Evolutionary conservation across 92 coral and sea anemone species (phyloP).

Genomic region (Porites divaricata): DNA sequence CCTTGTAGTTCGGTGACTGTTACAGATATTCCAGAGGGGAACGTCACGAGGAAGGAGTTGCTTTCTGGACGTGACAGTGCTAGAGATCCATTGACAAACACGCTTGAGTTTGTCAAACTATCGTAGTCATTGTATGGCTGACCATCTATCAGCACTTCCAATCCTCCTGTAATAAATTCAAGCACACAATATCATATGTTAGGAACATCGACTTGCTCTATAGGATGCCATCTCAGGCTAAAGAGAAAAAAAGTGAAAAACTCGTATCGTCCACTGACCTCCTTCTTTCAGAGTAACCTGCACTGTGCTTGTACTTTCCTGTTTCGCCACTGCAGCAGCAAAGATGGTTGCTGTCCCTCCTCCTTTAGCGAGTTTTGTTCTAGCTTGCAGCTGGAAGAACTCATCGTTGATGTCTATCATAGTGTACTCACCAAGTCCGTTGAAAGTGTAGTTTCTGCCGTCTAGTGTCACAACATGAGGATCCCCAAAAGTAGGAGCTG

Average conservation of each 20-base stretch:
- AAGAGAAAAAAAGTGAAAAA: too few species aligned
- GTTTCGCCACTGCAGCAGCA: slow-evolving; percentile 63
- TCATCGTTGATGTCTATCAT: slow-evolving; percentile 54
- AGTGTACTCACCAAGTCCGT: slow-evolving; percentile 69
- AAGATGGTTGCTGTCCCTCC: slow-evolving; percentile 73
- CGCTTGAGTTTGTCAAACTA: slow-evolving; percentile 40
- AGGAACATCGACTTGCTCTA: too few species aligned
- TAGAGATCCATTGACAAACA: slow-evolving; percentile 41
- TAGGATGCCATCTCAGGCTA: too few species aligned
- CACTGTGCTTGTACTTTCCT: slow-evolving; percentile 42
- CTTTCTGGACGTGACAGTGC: slow-evolving; percentile 48
- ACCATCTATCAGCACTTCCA: slow-evolving; percentile 54
- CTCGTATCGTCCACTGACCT: slow-evolving; percentile 25
- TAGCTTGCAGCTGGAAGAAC: slow-evolving; percentile 62
- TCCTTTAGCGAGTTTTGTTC: slow-evolving; percentile 63
- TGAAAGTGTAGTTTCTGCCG: slow-evolving; percentile 62
- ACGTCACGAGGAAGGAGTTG: slow-evolving; percentile 44
- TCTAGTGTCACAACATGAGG: slow-evolving; percentile 72
- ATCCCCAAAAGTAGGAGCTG: slow-evolving; percentile 69
- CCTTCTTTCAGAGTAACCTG: slow-evolving; percentile 41
- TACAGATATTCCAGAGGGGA: slow-evolving; percentile 66
- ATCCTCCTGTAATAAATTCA: slow-evolving; percentile 21
- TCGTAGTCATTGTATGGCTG: slow-evolving; percentile 12
- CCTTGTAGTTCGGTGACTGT: slow-evolving; percentile 35
- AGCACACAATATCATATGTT: too few species aligned